phyloP scores from a whole-genome alignment of 2,888 invertebrate species.

The Subacronicta megacephala region DNA sequence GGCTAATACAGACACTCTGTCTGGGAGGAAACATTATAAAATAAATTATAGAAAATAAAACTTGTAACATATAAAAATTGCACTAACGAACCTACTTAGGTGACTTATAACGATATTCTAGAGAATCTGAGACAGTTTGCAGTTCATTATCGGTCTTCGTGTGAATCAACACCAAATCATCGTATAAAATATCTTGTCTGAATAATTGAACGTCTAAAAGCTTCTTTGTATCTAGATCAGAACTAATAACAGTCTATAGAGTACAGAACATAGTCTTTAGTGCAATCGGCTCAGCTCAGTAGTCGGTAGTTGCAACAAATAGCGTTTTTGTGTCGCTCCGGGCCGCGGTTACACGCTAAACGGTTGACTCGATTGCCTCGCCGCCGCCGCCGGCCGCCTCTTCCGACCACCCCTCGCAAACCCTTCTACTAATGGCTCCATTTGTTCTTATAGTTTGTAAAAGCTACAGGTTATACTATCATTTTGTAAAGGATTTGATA shows the following conservation, averaged over 20 bases:
- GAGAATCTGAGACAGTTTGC: too few relatives aligned
- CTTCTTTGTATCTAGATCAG: background rate
- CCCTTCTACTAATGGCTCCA: conserved; percentile 57
- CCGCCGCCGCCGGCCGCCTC: conserved; percentile 57
- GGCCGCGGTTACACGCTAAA: conserved; percentile 76
- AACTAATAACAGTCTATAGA: conserved; percentile 2
- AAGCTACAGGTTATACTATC: conserved; percentile 16
- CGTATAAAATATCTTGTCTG: too few relatives aligned
- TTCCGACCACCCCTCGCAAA: conserved; percentile 39
- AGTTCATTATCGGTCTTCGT: too few relatives aligned
- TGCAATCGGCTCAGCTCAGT: conserved; percentile 59
- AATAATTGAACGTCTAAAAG: too few relatives aligned
- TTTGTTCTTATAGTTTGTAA: conserved; percentile 37
- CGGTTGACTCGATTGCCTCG: conserved; percentile 71
- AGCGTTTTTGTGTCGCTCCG: conserved; percentile 75
- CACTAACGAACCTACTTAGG: too few relatives aligned
- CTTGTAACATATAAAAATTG: too few relatives aligned
- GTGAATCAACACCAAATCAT: too few relatives aligned
- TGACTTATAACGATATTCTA: too few relatives aligned
- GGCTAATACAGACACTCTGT: too few relatives aligned
- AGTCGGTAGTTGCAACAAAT: conserved; percentile 63
- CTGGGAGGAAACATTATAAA: too few relatives aligned
- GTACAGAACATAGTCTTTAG: conserved; percentile 4
- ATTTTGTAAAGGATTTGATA: conserved; percentile 1
- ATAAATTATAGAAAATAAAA: too few relatives aligned